Percentiles rank a stretch among this genome's conserved stretches.
Conservation (phyloP, 2,113 vertebrate species). For the Cisticola juncidis region DNA sequence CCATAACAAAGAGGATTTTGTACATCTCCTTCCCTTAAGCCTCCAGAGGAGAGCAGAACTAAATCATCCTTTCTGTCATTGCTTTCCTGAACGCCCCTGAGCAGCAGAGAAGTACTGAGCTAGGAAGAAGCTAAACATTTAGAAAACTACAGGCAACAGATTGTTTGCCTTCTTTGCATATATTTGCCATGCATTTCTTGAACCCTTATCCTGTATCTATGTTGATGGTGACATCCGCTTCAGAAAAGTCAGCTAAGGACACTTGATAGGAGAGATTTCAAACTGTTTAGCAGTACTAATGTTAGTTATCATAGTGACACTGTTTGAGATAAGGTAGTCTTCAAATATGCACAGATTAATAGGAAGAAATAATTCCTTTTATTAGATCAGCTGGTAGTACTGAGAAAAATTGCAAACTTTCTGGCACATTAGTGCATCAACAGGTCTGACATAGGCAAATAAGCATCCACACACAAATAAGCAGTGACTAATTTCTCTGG, state of each 20-base stretch:
- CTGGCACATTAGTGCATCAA: background rate
- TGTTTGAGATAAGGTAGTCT: background rate
- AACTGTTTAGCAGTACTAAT: background rate
- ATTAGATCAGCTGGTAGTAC: background rate
- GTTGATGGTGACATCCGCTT: background rate
- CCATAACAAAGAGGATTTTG: background rate
- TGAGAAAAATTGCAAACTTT: background rate
- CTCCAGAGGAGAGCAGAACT: background rate
- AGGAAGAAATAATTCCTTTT: background rate
- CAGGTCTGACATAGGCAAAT: background rate
- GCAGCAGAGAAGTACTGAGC: background rate
- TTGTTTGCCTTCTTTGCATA: background rate
- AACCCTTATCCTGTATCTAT: background rate
- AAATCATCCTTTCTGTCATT: background rate
- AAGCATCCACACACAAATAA: background rate
- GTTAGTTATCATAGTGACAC: background rate
- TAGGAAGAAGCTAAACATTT: background rate
- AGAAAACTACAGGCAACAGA: background rate
- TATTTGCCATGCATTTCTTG: background rate
- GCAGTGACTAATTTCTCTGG: background rate
- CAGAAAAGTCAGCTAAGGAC: background rate
- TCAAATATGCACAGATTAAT: background rate
- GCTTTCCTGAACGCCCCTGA: background rate
- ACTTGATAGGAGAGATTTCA: background rate
- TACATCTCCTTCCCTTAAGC: background rate